phyloP scores from a whole-genome alignment of 2,797 vertebrate species.

The Hyperoplus immaculatus region DNA sequence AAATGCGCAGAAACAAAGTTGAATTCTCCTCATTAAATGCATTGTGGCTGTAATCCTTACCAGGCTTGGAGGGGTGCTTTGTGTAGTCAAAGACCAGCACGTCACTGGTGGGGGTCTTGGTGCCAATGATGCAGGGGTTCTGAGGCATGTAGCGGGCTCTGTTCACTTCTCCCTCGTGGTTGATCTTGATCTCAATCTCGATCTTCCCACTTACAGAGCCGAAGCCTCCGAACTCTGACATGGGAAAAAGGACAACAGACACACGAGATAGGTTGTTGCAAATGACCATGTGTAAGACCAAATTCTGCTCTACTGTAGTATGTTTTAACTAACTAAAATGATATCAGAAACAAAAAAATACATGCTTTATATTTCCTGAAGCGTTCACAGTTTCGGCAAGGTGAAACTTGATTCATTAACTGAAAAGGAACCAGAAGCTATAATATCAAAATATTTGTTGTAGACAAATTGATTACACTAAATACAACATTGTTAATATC shows the following conservation, averaged over 20 bases:
- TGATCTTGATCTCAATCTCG: constrained; percentile 99
- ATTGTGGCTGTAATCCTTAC: constrained; percentile 70
- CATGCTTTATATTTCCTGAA: constrained; percentile 42
- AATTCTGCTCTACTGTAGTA: background rate
- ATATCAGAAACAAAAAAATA: constrained; percentile 19
- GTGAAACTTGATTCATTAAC: constrained; percentile 31
- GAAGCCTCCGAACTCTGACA: constrained; percentile 97
- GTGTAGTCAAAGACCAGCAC: constrained; percentile 99
- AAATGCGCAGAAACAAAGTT: background rate
- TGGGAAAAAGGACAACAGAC: background rate
- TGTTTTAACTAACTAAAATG: background rate
- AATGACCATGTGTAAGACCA: background rate
- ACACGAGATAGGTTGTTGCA: background rate
- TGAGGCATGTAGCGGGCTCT: constrained; percentile 98
- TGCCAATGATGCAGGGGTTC: constrained; percentile 98
- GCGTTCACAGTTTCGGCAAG: constrained; percentile 45
- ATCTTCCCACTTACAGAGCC: constrained; percentile 98
- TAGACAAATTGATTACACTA: background rate
- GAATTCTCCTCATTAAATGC: background rate
- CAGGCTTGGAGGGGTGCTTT: constrained; percentile 98
- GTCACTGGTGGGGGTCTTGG: constrained; percentile 97
- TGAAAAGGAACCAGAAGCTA: constrained; percentile 22
- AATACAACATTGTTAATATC: background rate
- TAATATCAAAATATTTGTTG: constrained; percentile 8
- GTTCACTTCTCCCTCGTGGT: constrained; percentile 98